Evolutionary conservation across 2,113 vertebrate genomes (phyloP).

Genomic region (Antechinus stuartii): DNA sequence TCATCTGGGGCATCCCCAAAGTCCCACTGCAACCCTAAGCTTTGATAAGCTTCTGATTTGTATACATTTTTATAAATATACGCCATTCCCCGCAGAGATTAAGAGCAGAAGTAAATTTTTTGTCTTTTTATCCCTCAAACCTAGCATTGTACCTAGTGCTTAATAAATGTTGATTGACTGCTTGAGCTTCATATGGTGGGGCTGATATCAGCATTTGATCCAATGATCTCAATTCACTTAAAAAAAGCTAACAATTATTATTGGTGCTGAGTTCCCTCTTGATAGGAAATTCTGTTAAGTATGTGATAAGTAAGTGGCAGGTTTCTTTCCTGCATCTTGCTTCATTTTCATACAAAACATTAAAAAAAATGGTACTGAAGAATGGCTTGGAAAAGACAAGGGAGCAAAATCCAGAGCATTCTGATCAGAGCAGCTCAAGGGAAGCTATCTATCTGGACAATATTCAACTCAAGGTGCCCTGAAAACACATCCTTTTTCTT

Average conservation of each 20-base stretch:
- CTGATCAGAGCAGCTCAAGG: background rate
- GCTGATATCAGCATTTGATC: background rate
- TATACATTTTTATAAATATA: background rate
- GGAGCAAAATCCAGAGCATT: background rate
- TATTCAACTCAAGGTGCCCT: background rate
- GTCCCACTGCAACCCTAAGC: background rate
- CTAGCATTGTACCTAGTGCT: background rate
- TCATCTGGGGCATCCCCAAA: background rate
- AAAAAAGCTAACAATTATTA: background rate
- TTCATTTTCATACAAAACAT: constrained; percentile 38
- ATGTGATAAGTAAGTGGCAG: too few relatives aligned
- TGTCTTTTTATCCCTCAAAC: background rate
- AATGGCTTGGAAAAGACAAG: background rate
- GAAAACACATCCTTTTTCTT: background rate
- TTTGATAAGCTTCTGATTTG: background rate
- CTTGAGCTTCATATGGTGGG: background rate
- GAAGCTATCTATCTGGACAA: background rate
- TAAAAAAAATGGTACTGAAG: background rate
- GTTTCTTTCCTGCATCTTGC: constrained; percentile 5
- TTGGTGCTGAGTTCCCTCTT: background rate
- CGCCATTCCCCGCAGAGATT: background rate
- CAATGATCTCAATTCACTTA: background rate
- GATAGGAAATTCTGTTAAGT: background rate
- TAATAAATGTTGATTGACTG: background rate
- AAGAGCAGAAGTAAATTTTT: background rate